Evolutionary conservation across 53 echinoderm and acorn worm genomes (phyloP), one percentile per base, ranked within the genome.

Genomic region (Stichopus horrens): DNA sequence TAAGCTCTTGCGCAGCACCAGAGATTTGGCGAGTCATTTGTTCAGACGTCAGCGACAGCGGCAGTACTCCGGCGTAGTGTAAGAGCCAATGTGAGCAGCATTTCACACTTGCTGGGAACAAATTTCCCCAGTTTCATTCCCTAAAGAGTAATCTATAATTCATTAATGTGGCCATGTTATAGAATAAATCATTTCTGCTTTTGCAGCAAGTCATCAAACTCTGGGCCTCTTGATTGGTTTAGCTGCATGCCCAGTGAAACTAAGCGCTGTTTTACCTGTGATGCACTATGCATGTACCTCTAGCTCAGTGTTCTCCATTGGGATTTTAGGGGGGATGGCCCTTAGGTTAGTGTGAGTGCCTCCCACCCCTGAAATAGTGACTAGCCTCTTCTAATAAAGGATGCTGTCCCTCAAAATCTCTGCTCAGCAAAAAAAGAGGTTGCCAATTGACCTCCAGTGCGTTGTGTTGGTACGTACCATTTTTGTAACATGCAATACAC

Each of bases 191-290:
- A 63, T 71, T 19, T 68, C 18, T 16, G 18, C 14, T 71, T 71
- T 71, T 20, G 19, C 37, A 37, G 37, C 71, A 71, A 71, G 19
- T 71, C 18, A 4, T 71, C 37, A 37, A 5, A 71, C 71, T 71
- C 6, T 71, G 71, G 71, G 71, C 71, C 71, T 71, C 71, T n/a
- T 71, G 71, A 71, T 71, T 71, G 71, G 21, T 71, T 71, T 68
- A 68, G 8, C 59, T 59, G 11, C 59, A 59, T 59, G 59, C 11
- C 59, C 59, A 59, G 11, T 8, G 8, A 59, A 37, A 37, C 37
- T 37, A 37, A 37, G 37, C 37, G 37, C 37, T 37, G 37, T 37
- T 37, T 37, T 37, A 37, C 37, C 37, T 37, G 37, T 37, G 37
- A 37, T 37, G 37, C 0, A 37, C 37, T 37, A 37, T 37, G 37